Base-by-base conservation (phyloP, 2,113 vertebrate genomes). In the Petrocephalus zakoni region DNA sequence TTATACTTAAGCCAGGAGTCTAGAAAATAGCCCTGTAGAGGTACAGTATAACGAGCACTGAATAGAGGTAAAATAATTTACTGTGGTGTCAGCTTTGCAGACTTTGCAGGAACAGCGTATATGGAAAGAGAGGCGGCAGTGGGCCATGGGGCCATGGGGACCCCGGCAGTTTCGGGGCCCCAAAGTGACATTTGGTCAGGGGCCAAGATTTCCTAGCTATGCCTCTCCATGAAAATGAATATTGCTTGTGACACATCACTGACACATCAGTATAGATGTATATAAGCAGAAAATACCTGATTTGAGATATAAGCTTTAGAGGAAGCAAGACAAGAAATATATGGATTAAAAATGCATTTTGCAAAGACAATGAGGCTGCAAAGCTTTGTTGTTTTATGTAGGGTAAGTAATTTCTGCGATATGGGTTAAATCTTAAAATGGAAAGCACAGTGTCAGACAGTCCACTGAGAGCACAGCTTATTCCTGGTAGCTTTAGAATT, bases 351-450 rank as follows among this genome's bases (percentile, higher is more conserved):
- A 75, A 78, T 34, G 13, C 6, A 19, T 42, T 78, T 37, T 19
- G 8, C 15, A 13, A 78, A 78, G 72, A 78, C 34, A 78, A n/a
- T 55, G 87, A 72, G 49, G 11, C 11, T 64, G 72, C 34, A 42
- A 19, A 42, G 29, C 72, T 78, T 75, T 75, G 68, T 75, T 78
- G 72, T 78, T 78, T 78, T 78, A 78, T 78, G 15, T 78, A 78
- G 72, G 72, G 72, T 78, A 78, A 78, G 72, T 78, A 78, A 78
- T 42, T 78, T 78, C 17, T 78, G 72, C 34, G 17, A 78, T 78
- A 78, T 78, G 34, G 72, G 72, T 78, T 78, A 78, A 78, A 78
- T 78, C 72, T 78, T 34, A 78, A 78, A 78, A 42, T 78, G 34
- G 72, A 78, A 78, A 78, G 29, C 34, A 7, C 5, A 34, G 15